Evolutionary conservation across 2,888 invertebrate species (phyloP), one percentile per base, ranked within the genome.

Genomic region (Brachyptera putata): DNA sequence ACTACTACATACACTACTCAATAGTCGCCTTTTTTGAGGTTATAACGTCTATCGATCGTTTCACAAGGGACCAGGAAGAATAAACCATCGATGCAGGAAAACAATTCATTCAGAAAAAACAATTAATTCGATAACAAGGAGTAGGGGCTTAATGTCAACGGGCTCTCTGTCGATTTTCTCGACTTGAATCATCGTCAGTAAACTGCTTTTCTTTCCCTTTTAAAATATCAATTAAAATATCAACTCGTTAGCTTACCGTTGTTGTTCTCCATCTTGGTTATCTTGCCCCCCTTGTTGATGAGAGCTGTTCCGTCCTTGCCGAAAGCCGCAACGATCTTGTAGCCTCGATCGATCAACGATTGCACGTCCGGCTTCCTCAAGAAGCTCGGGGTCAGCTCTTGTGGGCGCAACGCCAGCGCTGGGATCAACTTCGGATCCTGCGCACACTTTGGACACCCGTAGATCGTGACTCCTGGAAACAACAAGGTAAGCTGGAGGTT

Each of bases 361-460:
- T 11, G 7, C 9, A 1, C 25, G 11, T 34, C 14, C 2, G 24
- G 59, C 11, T 14, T 24, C 13, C 55, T 14, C 61, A 16, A 2
- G 22, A 49, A 4, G 22, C 56, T n/a, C 36, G 30, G 57, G 41
- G 49, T 49, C 49, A 53, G 39, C 36, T 21, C 34, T 60, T 61
- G 14, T n/a, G n/a, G n/a, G 56, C 41, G 16, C 58, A 16, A n/a
- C 49, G 21, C 18, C 7, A 43, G 9, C 41, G 5, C 14, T 3
- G 66, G 9, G 16, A 68, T 48, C 0, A 2, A 64, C 22, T 39
- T 22, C 56, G 71, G 70, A 65, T 79, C 79, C 7, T 72, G 55
- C 4, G 77, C 75, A 66, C 83, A 83, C 49, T 77, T 76, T 74
- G 75, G 67, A 60, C 75, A 75, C 36, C 75, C 76, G 67, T 68